phyloP scores from a whole-genome alignment of 2,888 invertebrate species.

The Leptinotarsa juncta region DNA sequence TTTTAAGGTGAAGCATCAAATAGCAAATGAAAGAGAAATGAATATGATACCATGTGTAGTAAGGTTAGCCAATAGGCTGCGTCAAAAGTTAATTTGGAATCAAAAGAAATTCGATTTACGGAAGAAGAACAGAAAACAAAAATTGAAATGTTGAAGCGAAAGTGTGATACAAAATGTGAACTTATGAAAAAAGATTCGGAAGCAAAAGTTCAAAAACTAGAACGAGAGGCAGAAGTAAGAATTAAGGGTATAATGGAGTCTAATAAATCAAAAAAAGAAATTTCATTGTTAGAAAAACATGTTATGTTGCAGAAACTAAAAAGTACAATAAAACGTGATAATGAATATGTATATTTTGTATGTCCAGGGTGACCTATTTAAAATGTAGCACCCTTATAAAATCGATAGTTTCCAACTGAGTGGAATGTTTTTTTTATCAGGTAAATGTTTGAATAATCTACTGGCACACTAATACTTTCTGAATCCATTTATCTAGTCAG shows the following conservation, averaged over 20 bases:
- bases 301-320: conserved; percentile 5
- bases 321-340: not conserved
- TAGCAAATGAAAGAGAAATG: not conserved
- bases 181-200: not conserved
- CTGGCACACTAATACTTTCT: too few species aligned
- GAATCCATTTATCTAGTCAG: too few species aligned
- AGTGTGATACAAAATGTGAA: conserved; percentile 1
- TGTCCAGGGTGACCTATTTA: too few species aligned
- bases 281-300: conserved; percentile 9
- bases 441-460: too few species aligned
- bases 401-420: too few species aligned
- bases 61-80: not conserved
- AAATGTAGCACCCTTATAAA: too few species aligned
- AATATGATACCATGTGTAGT: conserved; percentile 6
- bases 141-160: not conserved
- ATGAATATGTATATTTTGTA: not conserved
- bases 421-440: too few species aligned
- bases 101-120: not conserved
- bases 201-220: not conserved
- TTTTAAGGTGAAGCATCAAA: not conserved
- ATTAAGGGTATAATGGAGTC: not conserved
- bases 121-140: not conserved
- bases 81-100: not conserved
- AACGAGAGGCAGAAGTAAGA: not conserved
- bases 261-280: not conserved